A percentile compares a stretch with the other conserved stretches of the same genome.
Conservation (phyloP, 2,888 invertebrate genomes). For the Hipparchia semele region DNA sequence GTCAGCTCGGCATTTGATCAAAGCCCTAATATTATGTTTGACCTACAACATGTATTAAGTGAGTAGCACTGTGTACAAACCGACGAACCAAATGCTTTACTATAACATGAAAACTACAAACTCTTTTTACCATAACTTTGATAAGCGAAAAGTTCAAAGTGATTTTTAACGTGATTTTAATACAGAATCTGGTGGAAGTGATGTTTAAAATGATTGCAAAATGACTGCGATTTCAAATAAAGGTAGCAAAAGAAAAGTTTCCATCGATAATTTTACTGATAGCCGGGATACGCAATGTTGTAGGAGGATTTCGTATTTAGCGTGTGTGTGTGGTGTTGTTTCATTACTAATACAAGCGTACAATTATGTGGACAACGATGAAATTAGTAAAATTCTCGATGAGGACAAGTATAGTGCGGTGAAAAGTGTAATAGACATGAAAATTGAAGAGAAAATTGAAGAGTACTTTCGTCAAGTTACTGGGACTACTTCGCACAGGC, state of each 20-base stretch:
- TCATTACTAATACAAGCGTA: conserved; percentile 69
- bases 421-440: conserved; percentile 53
- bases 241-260: conserved; percentile 17
- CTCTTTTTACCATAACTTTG: not conserved
- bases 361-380: conserved; percentile 54
- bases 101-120: conserved; percentile 3
- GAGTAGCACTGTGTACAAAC: conserved; percentile 39
- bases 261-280: conserved; percentile 9
- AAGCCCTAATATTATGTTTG: not conserved
- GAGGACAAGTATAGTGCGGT: conserved; percentile 50
- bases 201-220: conserved; percentile 28
- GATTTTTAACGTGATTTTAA: conserved; percentile 4
- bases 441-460: conserved; percentile 62
- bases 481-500: conserved; percentile 51
- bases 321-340: conserved; percentile 63
- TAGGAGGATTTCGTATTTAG: conserved; percentile 63
- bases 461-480: conserved; percentile 54
- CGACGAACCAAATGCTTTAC: conserved; percentile 27
- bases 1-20: not conserved
- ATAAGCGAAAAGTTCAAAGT: not conserved
- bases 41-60: conserved; percentile 46
- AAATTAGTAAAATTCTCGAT: conserved; percentile 44
- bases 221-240: conserved; percentile 21
- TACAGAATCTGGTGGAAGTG: not conserved
- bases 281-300: conserved; percentile 52